Conservation (phyloP, 2,113 vertebrate species). For the Rhinolophus ferrumequinum region DNA sequence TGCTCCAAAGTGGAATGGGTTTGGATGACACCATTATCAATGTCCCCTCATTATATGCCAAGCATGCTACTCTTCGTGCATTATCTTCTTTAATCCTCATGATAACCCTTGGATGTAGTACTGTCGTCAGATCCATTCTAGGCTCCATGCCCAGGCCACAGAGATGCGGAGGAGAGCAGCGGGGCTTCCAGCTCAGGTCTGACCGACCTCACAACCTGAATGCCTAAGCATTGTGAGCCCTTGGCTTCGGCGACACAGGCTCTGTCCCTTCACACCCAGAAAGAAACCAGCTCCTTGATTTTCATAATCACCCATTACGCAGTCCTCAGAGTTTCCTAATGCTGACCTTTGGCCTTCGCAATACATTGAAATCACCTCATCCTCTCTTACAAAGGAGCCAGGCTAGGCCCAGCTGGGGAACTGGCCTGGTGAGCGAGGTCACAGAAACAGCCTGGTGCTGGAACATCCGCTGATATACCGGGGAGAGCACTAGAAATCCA, state of each 20-base stretch:
- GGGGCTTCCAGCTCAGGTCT: background rate
- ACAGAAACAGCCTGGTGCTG: background rate
- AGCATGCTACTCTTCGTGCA: fast-evolving
- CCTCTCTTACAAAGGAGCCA: background rate
- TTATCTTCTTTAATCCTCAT: background rate
- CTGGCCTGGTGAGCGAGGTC: background rate
- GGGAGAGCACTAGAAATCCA: background rate
- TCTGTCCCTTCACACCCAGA: background rate
- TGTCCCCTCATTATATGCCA: too few relatives aligned
- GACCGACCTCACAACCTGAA: background rate
- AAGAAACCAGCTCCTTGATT: background rate
- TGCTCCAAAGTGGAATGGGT: background rate
- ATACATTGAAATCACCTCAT: background rate
- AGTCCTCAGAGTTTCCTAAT: background rate
- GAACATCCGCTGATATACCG: background rate
- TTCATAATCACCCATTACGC: background rate
- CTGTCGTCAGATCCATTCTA: fast-evolving
- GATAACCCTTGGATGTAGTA: background rate
- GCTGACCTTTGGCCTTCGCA: background rate
- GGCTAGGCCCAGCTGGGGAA: too few relatives aligned
- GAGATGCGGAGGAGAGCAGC: fast-evolving
- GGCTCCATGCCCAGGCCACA: background rate
- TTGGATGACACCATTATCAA: background rate
- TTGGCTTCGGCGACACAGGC: background rate
- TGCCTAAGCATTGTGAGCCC: fast-evolving